Evolutionary conservation across 2,797 vertebrate genomes (phyloP).

Genomic region (Halcyon leucocephala): DNA sequence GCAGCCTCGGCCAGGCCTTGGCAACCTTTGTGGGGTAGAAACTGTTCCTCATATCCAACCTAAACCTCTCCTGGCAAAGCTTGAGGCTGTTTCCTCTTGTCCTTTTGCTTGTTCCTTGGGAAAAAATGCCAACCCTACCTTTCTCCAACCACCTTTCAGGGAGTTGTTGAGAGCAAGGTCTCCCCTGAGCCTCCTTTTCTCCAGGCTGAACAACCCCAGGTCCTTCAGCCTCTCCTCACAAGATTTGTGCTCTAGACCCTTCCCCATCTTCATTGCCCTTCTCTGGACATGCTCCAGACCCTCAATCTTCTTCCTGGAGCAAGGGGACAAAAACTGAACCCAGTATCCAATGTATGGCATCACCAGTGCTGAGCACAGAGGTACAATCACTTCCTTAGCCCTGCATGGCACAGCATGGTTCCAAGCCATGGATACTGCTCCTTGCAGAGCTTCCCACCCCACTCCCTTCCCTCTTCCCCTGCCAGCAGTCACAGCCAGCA

Average conservation of each 20-base stretch:
- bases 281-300: neutral
- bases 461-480: slow-evolving; percentile 37
- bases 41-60: neutral
- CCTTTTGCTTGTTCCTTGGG: neutral
- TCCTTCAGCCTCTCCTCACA: neutral
- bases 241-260: neutral
- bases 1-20: no score
- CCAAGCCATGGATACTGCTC: neutral
- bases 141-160: neutral
- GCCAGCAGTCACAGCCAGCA: slow-evolving; percentile 19
- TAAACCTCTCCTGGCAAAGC: neutral
- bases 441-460: neutral
- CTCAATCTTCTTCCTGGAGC: neutral
- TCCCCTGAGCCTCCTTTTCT: neutral
- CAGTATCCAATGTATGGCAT: neutral
- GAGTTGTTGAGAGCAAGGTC: neutral
- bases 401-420: neutral
- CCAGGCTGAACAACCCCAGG: neutral
- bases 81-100: neutral
- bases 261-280: neutral
- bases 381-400: neutral
- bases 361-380: neutral
- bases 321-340: neutral
- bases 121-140: neutral
- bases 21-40: neutral